Evolutionary conservation across 1,140 invertebrate genomes (phyloP).

Genomic region (Chironomus tepperi): DNA sequence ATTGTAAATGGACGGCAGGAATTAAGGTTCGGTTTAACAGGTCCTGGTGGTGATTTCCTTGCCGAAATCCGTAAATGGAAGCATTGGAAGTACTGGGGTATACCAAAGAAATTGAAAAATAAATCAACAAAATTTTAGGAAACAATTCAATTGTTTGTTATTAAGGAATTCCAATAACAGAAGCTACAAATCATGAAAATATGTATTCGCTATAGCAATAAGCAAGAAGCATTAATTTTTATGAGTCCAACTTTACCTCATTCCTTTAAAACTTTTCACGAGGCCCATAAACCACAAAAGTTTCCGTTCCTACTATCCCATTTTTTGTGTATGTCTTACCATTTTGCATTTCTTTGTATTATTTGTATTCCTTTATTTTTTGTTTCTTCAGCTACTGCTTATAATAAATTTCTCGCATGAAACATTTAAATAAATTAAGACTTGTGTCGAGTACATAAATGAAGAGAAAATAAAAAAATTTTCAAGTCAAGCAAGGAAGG

Average conservation of each 20-base stretch:
- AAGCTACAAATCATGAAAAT: background rate
- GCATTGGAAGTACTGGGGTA: background rate
- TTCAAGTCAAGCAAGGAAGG: background rate
- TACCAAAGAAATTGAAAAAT: background rate
- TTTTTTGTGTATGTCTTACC: too few relatives aligned
- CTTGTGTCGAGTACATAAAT: background rate
- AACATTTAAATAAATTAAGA: constrained; percentile 10
- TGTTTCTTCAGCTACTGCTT: too few relatives aligned
- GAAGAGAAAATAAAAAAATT: background rate
- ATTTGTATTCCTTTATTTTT: too few relatives aligned
- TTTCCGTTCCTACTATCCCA: too few relatives aligned
- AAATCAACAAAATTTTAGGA: background rate
- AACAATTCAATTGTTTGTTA: background rate
- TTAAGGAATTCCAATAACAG: background rate
- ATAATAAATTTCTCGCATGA: background rate
- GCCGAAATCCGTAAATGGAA: background rate
- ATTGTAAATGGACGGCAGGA: background rate
- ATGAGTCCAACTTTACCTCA: background rate
- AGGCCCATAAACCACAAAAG: too few relatives aligned
- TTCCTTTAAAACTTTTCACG: background rate
- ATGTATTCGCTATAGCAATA: too few relatives aligned
- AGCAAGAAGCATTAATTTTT: too few relatives aligned
- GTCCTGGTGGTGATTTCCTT: background rate
- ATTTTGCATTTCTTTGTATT: too few relatives aligned
- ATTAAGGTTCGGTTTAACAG: background rate